Percentiles rank a stretch among this genome's conserved stretches.
These are phyloP conservation scores for Bugula neritina DNA, from an alignment of 2,888 invertebrate genomes.

Conservation along the genomic window DNA sequence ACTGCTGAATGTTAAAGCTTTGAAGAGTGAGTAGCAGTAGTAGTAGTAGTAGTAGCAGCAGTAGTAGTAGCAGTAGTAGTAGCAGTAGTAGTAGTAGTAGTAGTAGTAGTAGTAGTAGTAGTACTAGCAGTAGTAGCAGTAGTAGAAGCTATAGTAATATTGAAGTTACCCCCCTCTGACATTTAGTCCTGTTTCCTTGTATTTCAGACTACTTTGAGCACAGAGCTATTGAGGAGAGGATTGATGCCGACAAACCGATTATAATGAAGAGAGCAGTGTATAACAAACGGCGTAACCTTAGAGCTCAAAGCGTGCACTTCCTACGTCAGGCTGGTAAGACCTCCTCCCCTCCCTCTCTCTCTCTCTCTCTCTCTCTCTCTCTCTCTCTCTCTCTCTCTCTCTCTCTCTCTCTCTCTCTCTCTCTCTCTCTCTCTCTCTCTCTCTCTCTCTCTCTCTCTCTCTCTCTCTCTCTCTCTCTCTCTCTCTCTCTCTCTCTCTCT, in stretches of 20 bases:
- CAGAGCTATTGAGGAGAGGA: constrained; percentile 53
- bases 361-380: background rate
- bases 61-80: constrained; percentile 19
- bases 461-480: too few species aligned
- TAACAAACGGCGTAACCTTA: constrained; percentile 20
- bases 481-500: too few species aligned
- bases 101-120: constrained; percentile 27
- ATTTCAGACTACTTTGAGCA: constrained; percentile 55
- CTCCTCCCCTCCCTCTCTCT: background rate
- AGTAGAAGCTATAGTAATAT: background rate
- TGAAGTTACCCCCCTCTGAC: too few species aligned
- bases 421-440: too few species aligned
- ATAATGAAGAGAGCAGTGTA: constrained; percentile 51
- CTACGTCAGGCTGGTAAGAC: background rate
- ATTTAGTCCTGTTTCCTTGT: too few species aligned
- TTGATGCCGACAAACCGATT: constrained; percentile 53
- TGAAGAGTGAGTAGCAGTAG: constrained; percentile 4
- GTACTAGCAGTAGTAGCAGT: constrained; percentile 24
- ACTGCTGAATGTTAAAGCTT: constrained; percentile 5
- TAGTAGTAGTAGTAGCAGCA: constrained; percentile 1
- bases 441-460: too few species aligned
- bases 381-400: background rate
- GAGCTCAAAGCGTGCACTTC: background rate
- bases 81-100: constrained; percentile 6
- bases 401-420: too few species aligned